phyloP scores from a whole-genome alignment of 2,888 invertebrate species.

The Drosophila meridionalis region DNA sequence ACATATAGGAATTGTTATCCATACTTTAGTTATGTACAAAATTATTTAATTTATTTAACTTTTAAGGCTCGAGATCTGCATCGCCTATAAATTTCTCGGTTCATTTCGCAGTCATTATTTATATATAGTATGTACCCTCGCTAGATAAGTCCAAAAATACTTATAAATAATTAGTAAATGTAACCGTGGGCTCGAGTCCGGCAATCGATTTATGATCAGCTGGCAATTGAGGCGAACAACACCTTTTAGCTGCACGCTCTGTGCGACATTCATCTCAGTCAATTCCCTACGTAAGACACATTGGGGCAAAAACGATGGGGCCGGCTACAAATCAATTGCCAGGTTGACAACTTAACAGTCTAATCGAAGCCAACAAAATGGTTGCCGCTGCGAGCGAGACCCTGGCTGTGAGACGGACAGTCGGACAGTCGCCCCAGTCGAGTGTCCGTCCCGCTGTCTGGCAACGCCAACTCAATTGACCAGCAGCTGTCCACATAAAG shows the following conservation, averaged over 20 bases:
- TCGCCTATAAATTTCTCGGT: not conserved
- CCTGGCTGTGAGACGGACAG: constrained; percentile 6
- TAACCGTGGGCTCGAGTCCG: constrained; percentile 18
- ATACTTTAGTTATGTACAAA: too few relatives aligned
- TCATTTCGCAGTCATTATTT: not conserved
- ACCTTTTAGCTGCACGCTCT: constrained; percentile 54
- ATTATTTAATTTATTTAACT: too few relatives aligned
- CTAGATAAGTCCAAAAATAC: too few relatives aligned
- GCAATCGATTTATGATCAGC: constrained; percentile 65
- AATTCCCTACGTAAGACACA: constrained; percentile 36
- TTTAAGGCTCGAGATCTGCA: too few relatives aligned
- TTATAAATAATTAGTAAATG: constrained; percentile 1
- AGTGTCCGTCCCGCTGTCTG: not conserved
- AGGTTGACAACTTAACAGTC: constrained; percentile 82
- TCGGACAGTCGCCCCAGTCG: not conserved
- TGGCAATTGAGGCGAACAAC: constrained; percentile 46
- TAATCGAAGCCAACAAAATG: constrained; percentile 80
- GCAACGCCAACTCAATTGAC: constrained; percentile 76
- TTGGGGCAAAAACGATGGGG: constrained; percentile 34
- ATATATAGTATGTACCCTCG: not conserved
- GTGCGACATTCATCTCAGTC: constrained; percentile 61
- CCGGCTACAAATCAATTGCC: constrained; percentile 80
- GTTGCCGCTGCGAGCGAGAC: constrained; percentile 61
- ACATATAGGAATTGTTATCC: too few relatives aligned
- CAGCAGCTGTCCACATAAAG: constrained; percentile 75